phyloP scores from a whole-genome alignment of 2,797 vertebrate species.

The Enteromius treurensis region DNA sequence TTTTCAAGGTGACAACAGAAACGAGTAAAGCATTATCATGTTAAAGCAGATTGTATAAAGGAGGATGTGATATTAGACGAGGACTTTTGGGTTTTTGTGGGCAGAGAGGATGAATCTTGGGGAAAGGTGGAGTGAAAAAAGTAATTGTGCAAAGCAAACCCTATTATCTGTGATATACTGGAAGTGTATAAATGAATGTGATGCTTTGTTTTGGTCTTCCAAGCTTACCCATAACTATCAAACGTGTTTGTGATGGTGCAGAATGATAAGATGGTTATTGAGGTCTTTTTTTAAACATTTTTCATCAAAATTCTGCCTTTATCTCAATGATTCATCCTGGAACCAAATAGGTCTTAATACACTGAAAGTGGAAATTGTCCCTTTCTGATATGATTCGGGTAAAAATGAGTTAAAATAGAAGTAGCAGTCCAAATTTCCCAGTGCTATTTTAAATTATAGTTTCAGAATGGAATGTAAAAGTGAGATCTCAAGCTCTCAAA shows the following conservation, averaged over 20 bases:
- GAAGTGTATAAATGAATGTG: background rate
- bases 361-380: background rate
- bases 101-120: background rate
- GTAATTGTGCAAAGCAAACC: constrained; percentile 7
- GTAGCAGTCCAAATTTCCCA: background rate
- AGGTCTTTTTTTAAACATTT: background rate
- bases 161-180: constrained; percentile 5
- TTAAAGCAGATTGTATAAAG: constrained; percentile 14
- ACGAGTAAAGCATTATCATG: background rate
- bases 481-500: background rate
- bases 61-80: constrained; percentile 12
- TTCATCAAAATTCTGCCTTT: background rate
- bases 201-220: background rate
- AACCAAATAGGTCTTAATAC: background rate
- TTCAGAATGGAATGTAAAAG: background rate
- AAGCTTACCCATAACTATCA: background rate
- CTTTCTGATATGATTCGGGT: background rate
- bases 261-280: background rate
- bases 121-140: background rate
- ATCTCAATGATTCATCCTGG: background rate
- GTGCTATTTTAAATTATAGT: background rate
- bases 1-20: constrained; percentile 14
- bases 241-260: background rate
- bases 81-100: background rate
- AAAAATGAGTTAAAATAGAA: background rate